Conservation (phyloP, 2,113 vertebrate genomes). For the Onychostruthus taczanowskii region DNA sequence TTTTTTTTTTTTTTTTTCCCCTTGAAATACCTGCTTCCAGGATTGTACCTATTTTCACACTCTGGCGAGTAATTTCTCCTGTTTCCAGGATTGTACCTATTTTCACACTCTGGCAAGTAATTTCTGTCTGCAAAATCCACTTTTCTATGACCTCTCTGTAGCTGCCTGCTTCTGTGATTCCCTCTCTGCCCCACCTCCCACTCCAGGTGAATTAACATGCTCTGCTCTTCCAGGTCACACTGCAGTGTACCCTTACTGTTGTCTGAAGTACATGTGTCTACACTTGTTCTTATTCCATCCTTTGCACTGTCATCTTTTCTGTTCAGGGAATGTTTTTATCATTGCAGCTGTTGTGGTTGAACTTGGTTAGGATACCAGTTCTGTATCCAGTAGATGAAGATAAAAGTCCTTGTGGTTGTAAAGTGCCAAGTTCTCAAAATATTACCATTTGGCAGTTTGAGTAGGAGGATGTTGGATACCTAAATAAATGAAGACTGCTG, state of each 20-base stretch:
- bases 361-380: not conserved
- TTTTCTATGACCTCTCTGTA: not conserved
- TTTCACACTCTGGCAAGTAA: not conserved
- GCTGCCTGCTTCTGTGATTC: not conserved
- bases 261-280: not conserved
- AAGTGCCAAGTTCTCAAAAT: not conserved
- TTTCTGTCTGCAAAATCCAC: not conserved
- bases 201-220: not conserved
- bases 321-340: not conserved
- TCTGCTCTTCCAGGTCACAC: not conserved
- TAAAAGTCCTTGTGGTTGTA: not conserved
- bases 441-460: not conserved
- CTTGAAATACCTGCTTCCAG: not conserved
- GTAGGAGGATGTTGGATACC: not conserved
- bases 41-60: not conserved
- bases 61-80: not conserved
- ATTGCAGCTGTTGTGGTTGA: not conserved
- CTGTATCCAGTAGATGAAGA: not conserved
- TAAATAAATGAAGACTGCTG: not conserved
- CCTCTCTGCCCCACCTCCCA: not conserved
- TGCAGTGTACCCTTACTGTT: not conserved
- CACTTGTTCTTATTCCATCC: not conserved
- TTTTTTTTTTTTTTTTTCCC: not conserved
- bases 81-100: too few relatives aligned
- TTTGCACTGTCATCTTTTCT: conserved; percentile 1